Conservation (phyloP, 2,888 invertebrate genomes). For the Tenthredo amoena region DNA sequence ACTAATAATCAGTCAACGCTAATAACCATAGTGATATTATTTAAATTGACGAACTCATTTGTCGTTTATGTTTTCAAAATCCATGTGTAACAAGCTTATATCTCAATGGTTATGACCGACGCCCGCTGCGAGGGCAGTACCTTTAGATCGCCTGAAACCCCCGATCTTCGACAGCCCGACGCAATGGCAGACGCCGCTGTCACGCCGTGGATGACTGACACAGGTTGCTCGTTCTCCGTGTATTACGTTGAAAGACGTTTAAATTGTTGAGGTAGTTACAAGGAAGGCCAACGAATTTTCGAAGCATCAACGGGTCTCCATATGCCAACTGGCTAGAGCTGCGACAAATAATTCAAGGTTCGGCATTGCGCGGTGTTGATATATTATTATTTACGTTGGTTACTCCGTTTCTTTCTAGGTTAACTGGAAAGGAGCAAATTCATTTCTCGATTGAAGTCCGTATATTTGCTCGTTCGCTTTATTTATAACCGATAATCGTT, state of each 20-base stretch:
- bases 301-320: not conserved
- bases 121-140: too few relatives aligned
- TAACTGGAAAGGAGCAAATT: not conserved
- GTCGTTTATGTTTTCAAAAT: too few relatives aligned
- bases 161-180: not conserved
- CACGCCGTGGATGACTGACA: not conserved
- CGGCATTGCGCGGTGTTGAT: not conserved
- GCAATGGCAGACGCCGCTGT: not conserved
- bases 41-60: too few relatives aligned
- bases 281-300: not conserved
- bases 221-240: not conserved
- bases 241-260: not conserved
- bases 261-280: not conserved
- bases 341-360: constrained; percentile 14
- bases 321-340: not conserved
- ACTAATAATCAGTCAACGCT: too few relatives aligned
- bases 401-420: not conserved
- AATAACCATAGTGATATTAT: too few relatives aligned
- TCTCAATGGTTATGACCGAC: too few relatives aligned
- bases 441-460: not conserved
- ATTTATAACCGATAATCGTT: not conserved
- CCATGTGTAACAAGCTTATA: too few relatives aligned
- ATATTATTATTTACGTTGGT: not conserved
- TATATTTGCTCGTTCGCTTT: not conserved
- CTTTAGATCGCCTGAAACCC: too few relatives aligned